Evolutionary conservation across 2,888 invertebrate genomes (phyloP), one percentile per base, ranked within the genome.

Genomic region (Tuberolachnus salignus): DNA sequence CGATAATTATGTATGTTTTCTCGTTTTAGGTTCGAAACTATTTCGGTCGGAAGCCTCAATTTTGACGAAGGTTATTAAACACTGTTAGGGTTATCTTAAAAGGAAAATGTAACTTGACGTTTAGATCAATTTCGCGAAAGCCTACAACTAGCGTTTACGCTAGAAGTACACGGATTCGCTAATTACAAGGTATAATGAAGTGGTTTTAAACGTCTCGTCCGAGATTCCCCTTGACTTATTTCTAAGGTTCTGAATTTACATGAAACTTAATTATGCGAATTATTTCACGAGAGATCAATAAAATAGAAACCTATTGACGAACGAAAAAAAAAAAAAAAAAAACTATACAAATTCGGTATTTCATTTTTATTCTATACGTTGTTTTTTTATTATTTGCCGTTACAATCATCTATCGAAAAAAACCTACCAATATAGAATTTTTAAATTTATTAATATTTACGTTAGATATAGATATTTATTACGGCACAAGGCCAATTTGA

Each of bases 11-110:
- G 44, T 19, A 21, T 46, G 21, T 44, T 14, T 44, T 21, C 21
- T 44, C 49, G n/a, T 11, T n/a, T 67, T 67, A 4, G 1, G 14
- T 19, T 67, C 6, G 14, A 10, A 72, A 61, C 23, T 10, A 4
- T 34, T 6, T 34, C 19, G 9, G 19, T 59, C 23, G 4, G 49
- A 71, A 57, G n/a, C 46, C 59, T 61, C n/a, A 19, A 72, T 72
- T 72, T 34, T 10, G 26, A 34, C 49, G 19, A 61, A 61, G 23
- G 23, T 59, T 59, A 49, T 49, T 59, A 46, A n/a, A 9, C 57
- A 26, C 8, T 61, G 59, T 19, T 72, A 26, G 8, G 26, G 16
- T 49, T 49, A 26, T 26, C 72, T 26, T 72, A 59, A 72, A 72
- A 72, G 49, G 49, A 26, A 49, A n/a, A 34, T 34, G 8, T 19